A percentile compares a stretch with the other conserved stretches of the same genome.
phyloP scores from a whole-genome alignment of 1,140 invertebrate genomes.

The Apis florea region DNA sequence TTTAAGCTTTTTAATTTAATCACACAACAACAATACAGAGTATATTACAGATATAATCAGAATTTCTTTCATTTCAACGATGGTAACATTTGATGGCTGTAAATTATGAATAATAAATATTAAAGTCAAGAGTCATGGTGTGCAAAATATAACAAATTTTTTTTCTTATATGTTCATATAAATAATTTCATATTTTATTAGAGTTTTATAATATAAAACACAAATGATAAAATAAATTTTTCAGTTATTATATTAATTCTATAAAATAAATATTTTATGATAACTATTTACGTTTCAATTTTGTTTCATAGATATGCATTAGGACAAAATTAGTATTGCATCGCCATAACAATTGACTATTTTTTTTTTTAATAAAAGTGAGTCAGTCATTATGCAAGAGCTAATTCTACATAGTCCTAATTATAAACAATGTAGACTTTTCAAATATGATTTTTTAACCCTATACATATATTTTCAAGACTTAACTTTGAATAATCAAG shows the following conservation, averaged over 20 bases:
- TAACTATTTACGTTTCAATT: background rate
- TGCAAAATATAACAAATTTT: slow-evolving; percentile 26
- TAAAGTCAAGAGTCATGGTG: slow-evolving; percentile 62
- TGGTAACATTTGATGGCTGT: slow-evolving; percentile 71
- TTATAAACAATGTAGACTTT: slow-evolving; percentile 71
- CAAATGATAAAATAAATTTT: background rate
- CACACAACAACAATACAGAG: slow-evolving; percentile 80
- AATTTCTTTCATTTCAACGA: slow-evolving; percentile 72
- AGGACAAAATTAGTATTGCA: background rate
- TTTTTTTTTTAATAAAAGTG: slow-evolving; percentile 43
- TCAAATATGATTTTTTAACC: slow-evolving; percentile 64
- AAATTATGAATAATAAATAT: slow-evolving; percentile 59
- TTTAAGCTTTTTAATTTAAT: slow-evolving; percentile 75
- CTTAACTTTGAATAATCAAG: slow-evolving; percentile 62
- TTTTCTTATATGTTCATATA: background rate
- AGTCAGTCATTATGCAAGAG: slow-evolving; percentile 65
- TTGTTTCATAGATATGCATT: slow-evolving; percentile 30
- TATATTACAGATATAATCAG: slow-evolving; percentile 79
- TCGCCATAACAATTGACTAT: slow-evolving; percentile 61
- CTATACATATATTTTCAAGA: slow-evolving; percentile 68
- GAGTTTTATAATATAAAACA: background rate
- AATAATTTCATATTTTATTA: background rate
- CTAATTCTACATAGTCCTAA: slow-evolving; percentile 64
- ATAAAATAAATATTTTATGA: background rate
- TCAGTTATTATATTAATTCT: slow-evolving; percentile 2